These are phyloP conservation scores for Drosophila lacicola DNA, from an alignment of 2,888 invertebrate genomes.

Conservation along the genomic window DNA sequence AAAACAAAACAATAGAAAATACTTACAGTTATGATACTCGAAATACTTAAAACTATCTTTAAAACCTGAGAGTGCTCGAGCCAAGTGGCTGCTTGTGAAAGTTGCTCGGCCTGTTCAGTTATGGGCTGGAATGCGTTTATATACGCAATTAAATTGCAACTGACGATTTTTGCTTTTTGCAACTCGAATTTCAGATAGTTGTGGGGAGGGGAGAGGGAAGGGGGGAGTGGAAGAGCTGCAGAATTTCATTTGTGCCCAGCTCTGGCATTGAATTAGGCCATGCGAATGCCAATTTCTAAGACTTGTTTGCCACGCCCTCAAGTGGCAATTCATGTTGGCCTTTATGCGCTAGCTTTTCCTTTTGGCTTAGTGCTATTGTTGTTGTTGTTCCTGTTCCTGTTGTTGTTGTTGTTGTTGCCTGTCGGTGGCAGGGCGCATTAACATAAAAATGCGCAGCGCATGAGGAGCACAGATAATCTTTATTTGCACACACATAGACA, in stretches of 20 bases:
- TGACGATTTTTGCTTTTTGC: neutral
- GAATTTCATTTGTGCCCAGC: slow-evolving; percentile 40
- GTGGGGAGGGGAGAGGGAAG: no score
- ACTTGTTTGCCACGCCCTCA: slow-evolving; percentile 36
- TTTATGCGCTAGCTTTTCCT: slow-evolving; percentile 37
- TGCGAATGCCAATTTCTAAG: slow-evolving; percentile 21
- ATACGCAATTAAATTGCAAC: slow-evolving; percentile 1
- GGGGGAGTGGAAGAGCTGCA: neutral
- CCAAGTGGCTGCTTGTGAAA: neutral
- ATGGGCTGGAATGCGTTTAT: neutral
- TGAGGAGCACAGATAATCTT: slow-evolving; percentile 69
- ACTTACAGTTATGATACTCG: neutral
- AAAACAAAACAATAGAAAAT: neutral
- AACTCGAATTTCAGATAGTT: neutral
- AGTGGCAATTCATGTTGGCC: slow-evolving; percentile 62
- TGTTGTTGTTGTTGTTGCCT: slow-evolving; percentile 22
- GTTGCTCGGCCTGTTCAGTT: neutral
- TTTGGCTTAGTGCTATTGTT: slow-evolving; percentile 22
- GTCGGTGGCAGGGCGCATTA: slow-evolving; percentile 58
- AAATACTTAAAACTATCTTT: neutral
- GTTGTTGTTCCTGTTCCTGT: slow-evolving; percentile 7
- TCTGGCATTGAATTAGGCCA: slow-evolving; percentile 66
- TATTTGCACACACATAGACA: slow-evolving; percentile 54
- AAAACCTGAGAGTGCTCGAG: neutral
- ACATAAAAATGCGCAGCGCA: slow-evolving; percentile 73